Evolutionary conservation across 2,113 vertebrate genomes (phyloP), one percentile per base, ranked within the genome.

Genomic region (Ptychochromis oligacanthus): DNA sequence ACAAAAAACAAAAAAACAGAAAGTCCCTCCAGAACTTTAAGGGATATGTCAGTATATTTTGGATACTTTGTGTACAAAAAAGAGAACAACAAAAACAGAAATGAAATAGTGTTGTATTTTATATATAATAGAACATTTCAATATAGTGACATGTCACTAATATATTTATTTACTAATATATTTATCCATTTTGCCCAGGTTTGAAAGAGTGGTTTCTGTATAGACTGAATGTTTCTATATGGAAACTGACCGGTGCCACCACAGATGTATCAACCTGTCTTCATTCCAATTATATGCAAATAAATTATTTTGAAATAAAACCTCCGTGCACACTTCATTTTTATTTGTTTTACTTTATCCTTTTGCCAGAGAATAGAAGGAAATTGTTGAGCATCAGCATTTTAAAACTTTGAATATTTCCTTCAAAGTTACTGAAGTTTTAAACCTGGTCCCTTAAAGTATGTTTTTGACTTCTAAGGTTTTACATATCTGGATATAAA

Each of bases 121-220:
- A 94, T 96, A 97, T 96, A 97, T 96, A 96, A 96, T 96, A 96
- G 96, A 96, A 97, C 94, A 97, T 97, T 97, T 97, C 97, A 98
- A 96, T 98, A 97, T 96, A 97, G 96, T 96, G 96, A 96, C 95
- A 94, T 96, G 97, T 97, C 97, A 95, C 94, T 96, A 97, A 98
- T 97, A 96, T 99, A 99, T 99, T 99, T 99, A 99, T 99, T 99
- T 99, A 97, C 97, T 99, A 99, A 99, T 99, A 99, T 99, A 99
- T 99, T 99, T 99, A 98, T 99, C 97, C 97, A 96, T 89, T 93
- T 95, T 95, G 95, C 94, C 93, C 93, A 89, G 60, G 94, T 96
- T 93, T 96, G 95, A 95, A 93, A 90, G 85, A 93, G 86, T 95
- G 87, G 95, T 89, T 92, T 95, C 93, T 93, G 95, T 95, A 90